These are phyloP conservation scores for Xanthorhoe designata DNA, from an alignment of 2,888 invertebrate species.

Conservation along the genomic window DNA sequence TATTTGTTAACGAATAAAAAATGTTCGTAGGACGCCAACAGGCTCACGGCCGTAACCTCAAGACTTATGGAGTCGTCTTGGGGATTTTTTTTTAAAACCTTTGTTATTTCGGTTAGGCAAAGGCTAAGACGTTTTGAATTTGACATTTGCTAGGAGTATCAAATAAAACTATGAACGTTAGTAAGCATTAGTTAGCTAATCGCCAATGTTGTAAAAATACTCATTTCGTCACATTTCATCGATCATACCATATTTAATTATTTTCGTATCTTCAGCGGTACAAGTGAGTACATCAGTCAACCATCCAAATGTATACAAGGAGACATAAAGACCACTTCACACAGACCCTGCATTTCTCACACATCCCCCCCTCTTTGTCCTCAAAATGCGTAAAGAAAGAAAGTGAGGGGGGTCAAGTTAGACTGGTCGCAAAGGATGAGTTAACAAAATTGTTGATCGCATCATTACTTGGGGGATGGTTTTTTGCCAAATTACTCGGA, in stretches of 20 bases:
- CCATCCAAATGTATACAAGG: slow-evolving; percentile 33
- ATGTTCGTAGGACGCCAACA: no score
- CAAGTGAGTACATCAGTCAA: slow-evolving; percentile 26
- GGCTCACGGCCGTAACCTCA: no score
- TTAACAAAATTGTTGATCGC: slow-evolving; percentile 68
- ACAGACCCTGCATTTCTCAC: slow-evolving; percentile 14
- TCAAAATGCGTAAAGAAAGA: slow-evolving; percentile 1
- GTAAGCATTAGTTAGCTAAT: no score
- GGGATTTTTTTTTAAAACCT: no score
- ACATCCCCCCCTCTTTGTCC: background rate
- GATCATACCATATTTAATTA: background rate
- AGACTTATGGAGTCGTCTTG: no score
- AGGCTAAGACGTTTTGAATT: no score
- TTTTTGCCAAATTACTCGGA: slow-evolving; percentile 57
- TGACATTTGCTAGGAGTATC: no score
- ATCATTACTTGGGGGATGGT: slow-evolving; percentile 64
- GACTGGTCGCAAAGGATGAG: slow-evolving; percentile 58
- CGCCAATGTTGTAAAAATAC: no score
- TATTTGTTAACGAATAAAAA: no score
- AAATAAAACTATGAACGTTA: no score
- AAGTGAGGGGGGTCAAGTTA: slow-evolving; percentile 41
- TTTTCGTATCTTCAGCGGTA: background rate
- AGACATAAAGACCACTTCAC: slow-evolving; percentile 26
- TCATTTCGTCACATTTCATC: no score
- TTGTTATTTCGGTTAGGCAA: no score